These are phyloP conservation scores for Ophiothrix spiculata DNA, from an alignment of 35 echinoderm and acorn worm species.

Conservation along the genomic window DNA sequence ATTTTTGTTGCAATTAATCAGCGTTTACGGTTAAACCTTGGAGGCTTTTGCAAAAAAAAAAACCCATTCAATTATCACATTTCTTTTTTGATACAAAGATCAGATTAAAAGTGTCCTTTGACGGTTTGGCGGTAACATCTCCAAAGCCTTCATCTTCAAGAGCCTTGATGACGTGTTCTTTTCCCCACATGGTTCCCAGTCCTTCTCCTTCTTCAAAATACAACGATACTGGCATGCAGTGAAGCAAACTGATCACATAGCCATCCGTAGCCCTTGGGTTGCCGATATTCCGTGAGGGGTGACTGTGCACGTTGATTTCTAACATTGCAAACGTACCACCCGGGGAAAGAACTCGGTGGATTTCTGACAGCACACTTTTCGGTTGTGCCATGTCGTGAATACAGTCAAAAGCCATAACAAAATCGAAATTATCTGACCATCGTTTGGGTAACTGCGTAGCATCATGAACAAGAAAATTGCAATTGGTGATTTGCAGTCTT, in stretches of 20 bases:
- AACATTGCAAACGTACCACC: slow-evolving; percentile 77
- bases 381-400: slow-evolving; percentile 96
- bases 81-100: slow-evolving; percentile 85
- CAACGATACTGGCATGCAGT: slow-evolving; percentile 94
- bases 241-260: slow-evolving; percentile 96
- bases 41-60: no score
- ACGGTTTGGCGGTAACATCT: slow-evolving; percentile 71
- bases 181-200: slow-evolving; percentile 96
- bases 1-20: no score
- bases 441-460: slow-evolving; percentile 56
- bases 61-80: neutral
- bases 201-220: slow-evolving; percentile 77
- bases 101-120: slow-evolving; percentile 86
- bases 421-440: slow-evolving; percentile 79
- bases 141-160: slow-evolving; percentile 80
- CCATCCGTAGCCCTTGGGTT: slow-evolving; percentile 91
- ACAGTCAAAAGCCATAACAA: slow-evolving; percentile 77
- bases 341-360: slow-evolving; percentile 69
- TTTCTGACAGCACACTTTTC: slow-evolving; percentile 51
- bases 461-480: slow-evolving; percentile 73
- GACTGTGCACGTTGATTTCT: slow-evolving; percentile 83
- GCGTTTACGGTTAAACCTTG: no score
- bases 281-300: slow-evolving; percentile 84
- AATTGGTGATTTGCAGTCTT: slow-evolving; percentile 72
- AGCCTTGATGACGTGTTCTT: slow-evolving; percentile 65